These are phyloP conservation scores for Microplitis demolitor DNA, from an alignment of 1,140 invertebrate species.

Conservation along the genomic window DNA sequence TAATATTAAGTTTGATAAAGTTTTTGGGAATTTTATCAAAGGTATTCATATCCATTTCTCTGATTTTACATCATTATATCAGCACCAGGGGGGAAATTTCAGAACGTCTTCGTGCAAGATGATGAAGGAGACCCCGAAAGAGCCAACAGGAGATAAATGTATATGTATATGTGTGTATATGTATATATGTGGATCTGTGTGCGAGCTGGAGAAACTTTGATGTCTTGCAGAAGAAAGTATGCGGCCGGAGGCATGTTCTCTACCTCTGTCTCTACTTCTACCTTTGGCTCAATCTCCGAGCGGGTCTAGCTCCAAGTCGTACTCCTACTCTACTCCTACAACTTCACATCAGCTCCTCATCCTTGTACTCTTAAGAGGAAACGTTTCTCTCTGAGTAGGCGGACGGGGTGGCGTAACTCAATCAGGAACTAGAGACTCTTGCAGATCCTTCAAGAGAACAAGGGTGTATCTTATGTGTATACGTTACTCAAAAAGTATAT, in stretches of 20 bases:
- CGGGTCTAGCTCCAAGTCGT: no score
- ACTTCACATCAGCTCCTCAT: no score
- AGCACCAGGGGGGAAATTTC: background rate
- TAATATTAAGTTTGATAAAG: background rate
- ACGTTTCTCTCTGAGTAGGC: conserved; percentile 46
- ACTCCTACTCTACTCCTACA: no score
- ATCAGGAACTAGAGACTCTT: conserved; percentile 47
- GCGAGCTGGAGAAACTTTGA: conserved; percentile 48
- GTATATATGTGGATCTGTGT: conserved; percentile 32
- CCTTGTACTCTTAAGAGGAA: conserved; percentile 46
- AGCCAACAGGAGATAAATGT: background rate
- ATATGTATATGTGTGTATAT: background rate
- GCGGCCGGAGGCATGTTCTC: conserved; percentile 41
- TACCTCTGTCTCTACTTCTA: conserved; percentile 33
- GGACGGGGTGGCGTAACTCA: conserved; percentile 45
- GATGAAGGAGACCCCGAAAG: background rate
- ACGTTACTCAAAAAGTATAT: conserved; percentile 21
- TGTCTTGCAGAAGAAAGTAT: conserved; percentile 39
- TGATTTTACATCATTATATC: conserved; percentile 19
- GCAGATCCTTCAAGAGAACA: conserved; percentile 38
- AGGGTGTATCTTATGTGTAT: conserved; percentile 33
- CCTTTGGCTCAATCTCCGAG: no score
- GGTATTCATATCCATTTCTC: conserved; percentile 9
- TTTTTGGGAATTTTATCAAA: background rate
- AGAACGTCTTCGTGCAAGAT: background rate